Evolutionary conservation across 2,113 vertebrate species (phyloP).

Genomic region (Alosa alosa): DNA sequence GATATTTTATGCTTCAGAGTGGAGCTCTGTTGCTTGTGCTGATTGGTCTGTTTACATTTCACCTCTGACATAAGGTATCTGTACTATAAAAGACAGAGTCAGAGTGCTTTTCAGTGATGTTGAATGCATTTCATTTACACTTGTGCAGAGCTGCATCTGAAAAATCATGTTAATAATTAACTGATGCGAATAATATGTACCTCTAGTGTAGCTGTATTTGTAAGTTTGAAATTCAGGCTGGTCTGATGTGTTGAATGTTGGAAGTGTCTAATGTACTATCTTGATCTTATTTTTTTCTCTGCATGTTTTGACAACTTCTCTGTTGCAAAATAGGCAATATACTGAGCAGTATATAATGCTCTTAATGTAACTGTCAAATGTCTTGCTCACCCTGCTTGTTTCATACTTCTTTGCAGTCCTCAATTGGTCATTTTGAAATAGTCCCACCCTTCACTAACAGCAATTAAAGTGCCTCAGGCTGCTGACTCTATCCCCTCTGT

Average conservation of each 20-base stretch:
- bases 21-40: neutral
- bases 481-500: conserved; percentile 4
- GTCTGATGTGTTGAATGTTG: neutral
- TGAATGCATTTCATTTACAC: neutral
- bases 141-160: neutral
- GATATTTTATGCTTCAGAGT: neutral
- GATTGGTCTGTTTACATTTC: neutral
- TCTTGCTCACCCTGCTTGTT: neutral
- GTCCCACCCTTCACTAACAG: neutral
- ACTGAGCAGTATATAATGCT: neutral
- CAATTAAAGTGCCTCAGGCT: neutral
- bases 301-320: neutral
- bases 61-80: neutral
- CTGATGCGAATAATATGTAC: neutral
- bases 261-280: neutral
- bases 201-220: neutral
- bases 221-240: neutral
- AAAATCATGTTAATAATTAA: neutral
- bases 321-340: neutral
- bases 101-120: neutral
- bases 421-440: neutral
- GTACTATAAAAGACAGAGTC: neutral
- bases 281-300: neutral
- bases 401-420: neutral
- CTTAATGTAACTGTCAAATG: neutral